Percentiles rank a stretch among this genome's conserved stretches.
These are phyloP conservation scores for Neotoxoptera formosana DNA, from an alignment of 1,140 invertebrate genomes.

Conservation along the genomic window DNA sequence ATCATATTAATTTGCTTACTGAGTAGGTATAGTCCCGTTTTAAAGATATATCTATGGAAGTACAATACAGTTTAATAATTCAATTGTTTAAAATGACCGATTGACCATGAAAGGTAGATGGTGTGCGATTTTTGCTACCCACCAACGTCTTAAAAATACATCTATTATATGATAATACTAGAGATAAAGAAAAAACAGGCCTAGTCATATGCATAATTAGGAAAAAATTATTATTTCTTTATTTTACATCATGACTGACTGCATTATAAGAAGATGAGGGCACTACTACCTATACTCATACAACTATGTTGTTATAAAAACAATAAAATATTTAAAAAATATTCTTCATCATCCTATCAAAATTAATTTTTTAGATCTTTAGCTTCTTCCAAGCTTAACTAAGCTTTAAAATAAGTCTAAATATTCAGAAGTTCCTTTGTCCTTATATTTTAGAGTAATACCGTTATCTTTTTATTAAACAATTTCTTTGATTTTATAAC, in stretches of 20 bases:
- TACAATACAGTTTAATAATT: conserved; percentile 18
- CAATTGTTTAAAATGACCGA: conserved; percentile 23
- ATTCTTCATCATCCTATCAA: neutral
- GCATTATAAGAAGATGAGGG: neutral
- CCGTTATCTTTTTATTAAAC: neutral
- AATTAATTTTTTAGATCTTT: neutral
- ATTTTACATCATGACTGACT: neutral
- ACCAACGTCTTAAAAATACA: conserved; percentile 2
- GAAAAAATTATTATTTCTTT: neutral
- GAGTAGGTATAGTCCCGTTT: no score
- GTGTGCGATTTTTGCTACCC: neutral
- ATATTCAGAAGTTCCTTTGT: neutral
- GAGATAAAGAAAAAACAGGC: neutral
- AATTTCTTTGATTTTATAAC: neutral
- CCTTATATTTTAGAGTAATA: neutral
- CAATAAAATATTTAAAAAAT: no score
- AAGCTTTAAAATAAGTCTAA: neutral
- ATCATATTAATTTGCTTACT: neutral
- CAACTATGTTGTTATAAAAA: neutral
- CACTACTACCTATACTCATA: neutral
- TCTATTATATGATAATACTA: neutral
- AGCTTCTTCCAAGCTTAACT: neutral
- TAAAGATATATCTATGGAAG: neutral
- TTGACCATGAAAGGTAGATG: neutral
- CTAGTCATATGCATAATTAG: neutral